Evolutionary conservation across 1,140 invertebrate species (phyloP), one percentile per base, ranked within the genome.

Genomic region (Danaus melanippus): DNA sequence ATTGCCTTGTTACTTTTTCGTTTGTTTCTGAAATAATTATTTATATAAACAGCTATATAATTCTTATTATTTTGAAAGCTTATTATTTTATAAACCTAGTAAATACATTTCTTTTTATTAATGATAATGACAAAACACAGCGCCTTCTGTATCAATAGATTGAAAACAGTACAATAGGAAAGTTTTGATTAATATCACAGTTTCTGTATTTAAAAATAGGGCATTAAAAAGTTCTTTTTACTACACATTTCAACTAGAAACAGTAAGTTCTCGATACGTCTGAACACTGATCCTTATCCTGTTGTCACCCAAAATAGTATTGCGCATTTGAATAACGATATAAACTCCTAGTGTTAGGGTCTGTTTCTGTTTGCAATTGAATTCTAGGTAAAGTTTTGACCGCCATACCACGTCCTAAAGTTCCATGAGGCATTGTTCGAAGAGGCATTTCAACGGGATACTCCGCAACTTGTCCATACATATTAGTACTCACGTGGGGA

Each of bases 231-330:
- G 71, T 77, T 74, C 62, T 58, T 68, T 76, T 75, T 68, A 72
- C 73, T 85, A 82, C 75, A 76, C 71, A 45, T 70, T 69, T 67
- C 48, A 78, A 80, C 83, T 87, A 88, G 76, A 88, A 88, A 84
- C 87, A 87, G 73, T 88, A 88, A 74, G 87, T 88, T 70, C 87
- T 84, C 45, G 86, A 84, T 67, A 84, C 79, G 59, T 88, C 86
- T 58, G 84, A 74, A 67, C 82, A 79, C 66, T 85, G 76, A 53
- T 70, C 66, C 32, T 69, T 74, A 51, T 87, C 82, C 72, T 87
- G 74, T 64, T 84, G 86, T 88, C 86, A 88, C 78, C 86, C 86
- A 63, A 87, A 88, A 65, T 88, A 88, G 63, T 88, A 88, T 67
- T 88, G 87, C 7, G 87, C 85, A 63, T 88, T 88, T 49, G 87